Conservation (phyloP, 2,888 invertebrate genomes). For the Terebella lapidaria region DNA sequence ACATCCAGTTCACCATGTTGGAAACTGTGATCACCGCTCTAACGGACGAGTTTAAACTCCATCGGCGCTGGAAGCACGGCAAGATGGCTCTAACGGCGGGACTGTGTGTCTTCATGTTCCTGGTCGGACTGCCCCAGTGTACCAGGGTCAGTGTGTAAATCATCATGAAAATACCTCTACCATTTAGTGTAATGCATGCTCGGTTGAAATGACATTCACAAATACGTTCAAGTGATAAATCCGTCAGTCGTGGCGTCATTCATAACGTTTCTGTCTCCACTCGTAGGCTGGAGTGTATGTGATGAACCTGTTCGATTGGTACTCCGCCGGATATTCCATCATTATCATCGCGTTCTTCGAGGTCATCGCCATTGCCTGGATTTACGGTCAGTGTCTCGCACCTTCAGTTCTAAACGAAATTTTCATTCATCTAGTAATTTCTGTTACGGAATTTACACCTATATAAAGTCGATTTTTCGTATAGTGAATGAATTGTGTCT, state of each 20-base stretch:
- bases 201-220: too few relatives aligned
- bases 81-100: conserved; percentile 24
- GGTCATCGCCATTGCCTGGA: conserved; percentile 35
- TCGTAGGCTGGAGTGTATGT: conserved; percentile 44
- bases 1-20: conserved; percentile 24
- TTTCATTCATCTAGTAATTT: background rate
- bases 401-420: background rate
- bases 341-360: conserved; percentile 40
- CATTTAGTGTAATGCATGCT: background rate
- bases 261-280: too few relatives aligned
- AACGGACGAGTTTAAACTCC: conserved; percentile 24
- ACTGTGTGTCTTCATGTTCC: conserved; percentile 31
- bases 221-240: too few relatives aligned
- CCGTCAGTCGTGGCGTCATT: too few relatives aligned
- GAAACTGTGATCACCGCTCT: conserved; percentile 27
- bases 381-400: conserved; percentile 32
- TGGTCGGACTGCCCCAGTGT: conserved; percentile 27
- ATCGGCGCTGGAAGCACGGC: conserved; percentile 5
- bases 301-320: conserved; percentile 43
- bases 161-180: background rate
- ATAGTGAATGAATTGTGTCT: background rate
- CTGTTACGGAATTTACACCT: background rate
- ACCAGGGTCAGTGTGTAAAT: conserved; percentile 19
- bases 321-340: conserved; percentile 43
- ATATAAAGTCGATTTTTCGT: background rate